phyloP scores from a whole-genome alignment of 2,797 vertebrate genomes.

The Megaceryle alcyon region DNA sequence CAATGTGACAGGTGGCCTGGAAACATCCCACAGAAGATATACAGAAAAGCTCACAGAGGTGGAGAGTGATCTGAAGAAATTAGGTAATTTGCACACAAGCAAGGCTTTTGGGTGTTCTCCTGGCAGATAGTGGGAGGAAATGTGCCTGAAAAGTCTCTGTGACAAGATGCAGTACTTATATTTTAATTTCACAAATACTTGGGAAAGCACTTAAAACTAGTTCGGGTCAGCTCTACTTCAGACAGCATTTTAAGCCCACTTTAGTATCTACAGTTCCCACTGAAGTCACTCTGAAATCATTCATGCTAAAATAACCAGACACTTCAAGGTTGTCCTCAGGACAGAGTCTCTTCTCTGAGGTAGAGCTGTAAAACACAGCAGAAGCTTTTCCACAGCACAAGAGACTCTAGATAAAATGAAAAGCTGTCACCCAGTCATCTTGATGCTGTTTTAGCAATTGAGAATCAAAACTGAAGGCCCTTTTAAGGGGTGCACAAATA shows the following conservation, averaged over 20 bases:
- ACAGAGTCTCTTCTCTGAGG: neutral
- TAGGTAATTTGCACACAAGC: constrained; percentile 82
- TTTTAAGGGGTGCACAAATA: neutral
- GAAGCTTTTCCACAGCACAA: neutral
- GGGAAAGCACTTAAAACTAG: neutral
- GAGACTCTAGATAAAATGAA: neutral
- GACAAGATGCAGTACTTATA: neutral
- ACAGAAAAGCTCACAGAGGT: constrained; percentile 91
- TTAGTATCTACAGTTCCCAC: neutral
- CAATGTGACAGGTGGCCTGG: constrained; percentile 91
- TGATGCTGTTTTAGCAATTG: neutral
- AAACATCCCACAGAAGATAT: constrained; percentile 84
- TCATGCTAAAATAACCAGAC: neutral
- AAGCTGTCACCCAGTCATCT: neutral
- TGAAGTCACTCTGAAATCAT: neutral
- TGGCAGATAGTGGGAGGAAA: neutral
- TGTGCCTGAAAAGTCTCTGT: neutral
- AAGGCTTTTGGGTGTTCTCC: neutral
- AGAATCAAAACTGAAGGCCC: neutral
- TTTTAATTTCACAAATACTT: neutral
- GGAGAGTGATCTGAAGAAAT: constrained; percentile 90
- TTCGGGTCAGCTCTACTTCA: neutral
- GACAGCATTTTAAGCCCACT: neutral
- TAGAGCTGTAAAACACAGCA: neutral
- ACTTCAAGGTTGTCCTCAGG: neutral